Evolutionary conservation across 2,113 vertebrate species (phyloP).

Genomic region (Mixornis gularis): DNA sequence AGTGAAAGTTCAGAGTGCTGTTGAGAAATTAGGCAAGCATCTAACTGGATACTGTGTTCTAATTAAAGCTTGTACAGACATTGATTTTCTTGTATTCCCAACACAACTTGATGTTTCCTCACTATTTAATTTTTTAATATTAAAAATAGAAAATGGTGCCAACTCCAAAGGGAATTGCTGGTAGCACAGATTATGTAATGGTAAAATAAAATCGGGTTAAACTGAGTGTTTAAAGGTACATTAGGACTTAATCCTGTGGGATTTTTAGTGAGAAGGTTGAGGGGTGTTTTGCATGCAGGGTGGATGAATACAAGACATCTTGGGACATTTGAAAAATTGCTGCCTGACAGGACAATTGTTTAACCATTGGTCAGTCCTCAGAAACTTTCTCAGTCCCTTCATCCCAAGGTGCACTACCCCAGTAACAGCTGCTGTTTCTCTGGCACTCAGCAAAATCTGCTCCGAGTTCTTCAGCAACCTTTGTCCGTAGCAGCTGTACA

Average conservation of each 20-base stretch:
- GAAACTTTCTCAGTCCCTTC: neutral
- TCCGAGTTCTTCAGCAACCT: neutral
- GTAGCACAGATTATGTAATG: neutral
- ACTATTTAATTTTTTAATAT: neutral
- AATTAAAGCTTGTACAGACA: constrained; percentile 27
- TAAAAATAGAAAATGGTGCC: constrained; percentile 33
- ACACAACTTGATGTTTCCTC: neutral
- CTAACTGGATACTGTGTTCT: neutral
- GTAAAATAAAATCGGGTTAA: neutral
- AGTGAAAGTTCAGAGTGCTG: neutral
- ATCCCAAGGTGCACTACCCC: neutral
- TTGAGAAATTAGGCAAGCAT: neutral
- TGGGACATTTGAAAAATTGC: neutral
- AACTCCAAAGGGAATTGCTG: neutral
- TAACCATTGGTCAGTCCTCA: neutral
- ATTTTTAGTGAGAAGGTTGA: neutral
- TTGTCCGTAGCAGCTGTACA: neutral
- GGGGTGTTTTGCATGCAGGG: neutral
- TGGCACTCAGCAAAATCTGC: neutral
- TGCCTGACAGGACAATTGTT: neutral
- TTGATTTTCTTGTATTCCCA: constrained; percentile 34
- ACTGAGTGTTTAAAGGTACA: neutral
- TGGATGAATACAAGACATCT: neutral
- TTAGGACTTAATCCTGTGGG: neutral
- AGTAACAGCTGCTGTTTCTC: neutral